Evolutionary conservation across 2,888 invertebrate genomes (phyloP).

Genomic region (Netelia melanura): DNA sequence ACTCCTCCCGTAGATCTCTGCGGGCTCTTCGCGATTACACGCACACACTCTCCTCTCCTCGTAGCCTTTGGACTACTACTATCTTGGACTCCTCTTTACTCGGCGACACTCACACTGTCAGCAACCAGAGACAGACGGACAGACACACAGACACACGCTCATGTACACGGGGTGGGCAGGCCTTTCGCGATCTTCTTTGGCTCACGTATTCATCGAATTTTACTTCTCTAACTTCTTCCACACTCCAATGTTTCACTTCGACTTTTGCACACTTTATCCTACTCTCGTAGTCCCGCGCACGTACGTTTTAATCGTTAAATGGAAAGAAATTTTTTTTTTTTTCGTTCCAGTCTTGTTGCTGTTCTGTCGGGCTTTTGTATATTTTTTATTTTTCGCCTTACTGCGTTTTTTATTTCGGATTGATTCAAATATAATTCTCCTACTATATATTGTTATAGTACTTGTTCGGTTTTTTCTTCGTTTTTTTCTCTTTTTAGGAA

Average conservation of each 20-base stretch:
- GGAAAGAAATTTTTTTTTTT: neutral
- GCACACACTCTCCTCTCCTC: constrained; percentile 19
- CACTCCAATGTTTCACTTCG: neutral
- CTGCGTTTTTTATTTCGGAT: neutral
- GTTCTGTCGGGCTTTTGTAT: constrained; percentile 20
- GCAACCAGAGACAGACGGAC: constrained; percentile 26
- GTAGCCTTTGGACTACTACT: constrained; percentile 23
- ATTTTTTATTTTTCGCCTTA: neutral
- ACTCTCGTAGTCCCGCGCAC: neutral
- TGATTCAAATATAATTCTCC: constrained; percentile 45
- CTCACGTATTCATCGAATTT: neutral
- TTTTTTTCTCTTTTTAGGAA: constrained; percentile 64
- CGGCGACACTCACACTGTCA: constrained; percentile 25
- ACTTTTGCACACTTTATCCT: neutral
- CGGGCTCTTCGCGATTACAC: constrained; percentile 17
- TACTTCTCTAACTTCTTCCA: constrained; percentile 28
- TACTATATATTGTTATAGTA: constrained; percentile 51
- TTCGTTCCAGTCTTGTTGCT: constrained; percentile 4
- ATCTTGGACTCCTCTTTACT: constrained; percentile 49
- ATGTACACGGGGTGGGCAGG: constrained; percentile 8
- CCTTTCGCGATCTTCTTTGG: neutral
- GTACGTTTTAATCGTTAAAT: neutral
- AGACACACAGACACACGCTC: constrained; percentile 25
- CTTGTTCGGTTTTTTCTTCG: constrained; percentile 18
- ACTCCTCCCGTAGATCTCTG: constrained; percentile 30